Evolutionary conservation across 2,888 invertebrate species (phyloP).

Genomic region (Melanotus villosus): DNA sequence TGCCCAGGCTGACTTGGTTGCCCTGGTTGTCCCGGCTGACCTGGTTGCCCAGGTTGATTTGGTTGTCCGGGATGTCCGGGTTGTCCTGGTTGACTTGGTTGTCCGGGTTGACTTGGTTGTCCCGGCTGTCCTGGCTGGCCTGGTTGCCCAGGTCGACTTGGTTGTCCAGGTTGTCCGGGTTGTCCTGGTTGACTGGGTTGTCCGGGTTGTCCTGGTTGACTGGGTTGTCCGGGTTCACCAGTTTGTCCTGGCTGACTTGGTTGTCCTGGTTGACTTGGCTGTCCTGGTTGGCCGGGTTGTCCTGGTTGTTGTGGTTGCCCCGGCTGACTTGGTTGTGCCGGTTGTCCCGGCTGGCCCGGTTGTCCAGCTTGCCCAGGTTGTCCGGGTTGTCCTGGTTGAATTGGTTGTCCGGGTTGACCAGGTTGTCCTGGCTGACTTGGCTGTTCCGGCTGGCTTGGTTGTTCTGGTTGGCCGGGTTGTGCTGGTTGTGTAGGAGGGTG

Average conservation of each 20-base stretch:
- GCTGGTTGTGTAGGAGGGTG: conserved; percentile 22
- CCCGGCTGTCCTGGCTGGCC: conserved; percentile 20
- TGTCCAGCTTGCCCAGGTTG: conserved; percentile 7
- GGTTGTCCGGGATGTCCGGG: conserved; percentile 17
- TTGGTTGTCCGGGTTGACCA: conserved; percentile 13
- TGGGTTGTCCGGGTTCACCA: conserved; percentile 6
- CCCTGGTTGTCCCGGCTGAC: neutral
- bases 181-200: conserved; percentile 45
- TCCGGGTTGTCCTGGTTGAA: conserved; percentile 4
- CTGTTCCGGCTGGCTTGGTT: conserved; percentile 7
- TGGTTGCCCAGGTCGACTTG: conserved; percentile 54
- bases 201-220: conserved; percentile 38
- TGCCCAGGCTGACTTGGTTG: conserved; percentile 21
- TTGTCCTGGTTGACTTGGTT: conserved; percentile 20
- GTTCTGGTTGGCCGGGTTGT: conserved; percentile 18
- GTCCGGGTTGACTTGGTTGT: conserved; percentile 15
- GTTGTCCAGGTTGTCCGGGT: conserved; percentile 47
- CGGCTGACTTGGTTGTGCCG: conserved; percentile 3
- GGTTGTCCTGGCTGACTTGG: conserved; percentile 4
- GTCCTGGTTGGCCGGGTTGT: neutral
- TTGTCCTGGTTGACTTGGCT: neutral
- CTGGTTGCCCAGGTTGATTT: neutral
- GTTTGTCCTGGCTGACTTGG: neutral
- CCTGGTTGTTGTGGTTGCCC: conserved; percentile 12
- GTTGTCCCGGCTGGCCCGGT: conserved; percentile 9